These are phyloP conservation scores for Watsonalla cultraria DNA, from an alignment of 2,888 invertebrate genomes.

Conservation along the genomic window DNA sequence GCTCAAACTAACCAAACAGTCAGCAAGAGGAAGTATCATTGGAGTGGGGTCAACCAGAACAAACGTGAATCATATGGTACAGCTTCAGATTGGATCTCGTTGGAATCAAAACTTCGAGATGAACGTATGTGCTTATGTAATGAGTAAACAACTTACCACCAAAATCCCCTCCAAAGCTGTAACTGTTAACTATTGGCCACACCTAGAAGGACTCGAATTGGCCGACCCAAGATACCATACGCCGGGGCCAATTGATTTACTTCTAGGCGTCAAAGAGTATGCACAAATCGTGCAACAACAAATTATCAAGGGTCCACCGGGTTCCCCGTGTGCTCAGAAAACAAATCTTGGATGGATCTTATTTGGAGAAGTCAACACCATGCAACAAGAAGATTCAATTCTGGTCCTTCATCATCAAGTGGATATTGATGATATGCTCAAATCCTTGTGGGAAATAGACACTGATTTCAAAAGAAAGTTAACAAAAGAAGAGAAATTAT, in stretches of 20 bases:
- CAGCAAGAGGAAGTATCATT: constrained; percentile 6
- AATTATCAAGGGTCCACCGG: constrained; percentile 16
- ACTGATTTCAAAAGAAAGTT: constrained; percentile 4
- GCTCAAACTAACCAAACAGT: constrained; percentile 5
- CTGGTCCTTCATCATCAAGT: constrained; percentile 11
- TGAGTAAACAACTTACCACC: constrained; percentile 15
- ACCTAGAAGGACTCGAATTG: constrained; percentile 6
- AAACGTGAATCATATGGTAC: constrained; percentile 9
- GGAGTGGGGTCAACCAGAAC: constrained; percentile 9
- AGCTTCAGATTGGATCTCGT: constrained; percentile 8
- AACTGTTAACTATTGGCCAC: constrained; percentile 6
- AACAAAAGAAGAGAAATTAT: constrained; percentile 16
- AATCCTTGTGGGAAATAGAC: constrained; percentile 15
- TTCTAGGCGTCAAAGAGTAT: constrained; percentile 18
- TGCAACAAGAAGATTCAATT: constrained; percentile 1
- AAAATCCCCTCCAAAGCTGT: constrained; percentile 10
- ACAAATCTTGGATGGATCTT: constrained; percentile 23
- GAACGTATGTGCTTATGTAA: constrained; percentile 12
- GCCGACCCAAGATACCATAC: constrained; percentile 13
- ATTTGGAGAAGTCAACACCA: constrained; percentile 13
- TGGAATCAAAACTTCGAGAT: constrained; percentile 4
- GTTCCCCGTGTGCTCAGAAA: constrained; percentile 17
- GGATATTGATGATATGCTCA: constrained; percentile 10
- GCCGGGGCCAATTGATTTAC: constrained; percentile 17
- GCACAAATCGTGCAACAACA: constrained; percentile 11